Base-by-base conservation (phyloP, 2,113 vertebrate genomes). In the Tachysurus vachellii region DNA sequence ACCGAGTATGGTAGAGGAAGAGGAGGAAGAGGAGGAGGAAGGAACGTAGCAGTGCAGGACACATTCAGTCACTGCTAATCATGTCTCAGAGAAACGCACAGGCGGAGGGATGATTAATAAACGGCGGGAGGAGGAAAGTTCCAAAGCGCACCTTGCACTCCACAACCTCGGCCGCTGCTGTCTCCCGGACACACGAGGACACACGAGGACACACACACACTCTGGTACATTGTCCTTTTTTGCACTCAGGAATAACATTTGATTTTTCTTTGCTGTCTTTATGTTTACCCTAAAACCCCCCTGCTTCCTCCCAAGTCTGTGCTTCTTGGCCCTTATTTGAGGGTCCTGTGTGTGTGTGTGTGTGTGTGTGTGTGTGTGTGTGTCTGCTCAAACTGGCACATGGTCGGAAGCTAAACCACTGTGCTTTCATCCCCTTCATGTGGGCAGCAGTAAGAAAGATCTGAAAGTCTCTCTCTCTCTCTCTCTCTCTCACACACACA, bases 201-300 rank as follows among this genome's bases (percentile, higher is more conserved):
- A 93, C 47, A 50, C 36, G 36, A 36, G 36, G 36, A 36, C 47
- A 50, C 47, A 50, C 93, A 85, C 80, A 59, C 73, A 87, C 84
- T 80, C 87, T 59, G 44, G 83, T 86, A 89, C 83, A 87, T 83
- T 83, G 89, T 86, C 26, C 53, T 89, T 86, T 95, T 96, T 95
- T 94, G 95, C 94, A 95, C 96, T 97, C 96, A 97, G 96, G 96
- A 97, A 96, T 88, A 88, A 91, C 95, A 95, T 93, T 86, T 89
- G 76, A 57, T 83, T 86, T 88, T 61, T 71, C 54, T 85, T 59
- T 76, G 16, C 79, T 66, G 76, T 90, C 50, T 59, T 36, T 85
- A 87, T 57, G 80, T 89, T 89, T 80, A 83, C 83, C 87, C 16
- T 54, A 14, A 36, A 77, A 11, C 23, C 73, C 5, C 21, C 59